phyloP scores from a whole-genome alignment of 92 coral and sea anemone species.

The Porites cylindrica region DNA sequence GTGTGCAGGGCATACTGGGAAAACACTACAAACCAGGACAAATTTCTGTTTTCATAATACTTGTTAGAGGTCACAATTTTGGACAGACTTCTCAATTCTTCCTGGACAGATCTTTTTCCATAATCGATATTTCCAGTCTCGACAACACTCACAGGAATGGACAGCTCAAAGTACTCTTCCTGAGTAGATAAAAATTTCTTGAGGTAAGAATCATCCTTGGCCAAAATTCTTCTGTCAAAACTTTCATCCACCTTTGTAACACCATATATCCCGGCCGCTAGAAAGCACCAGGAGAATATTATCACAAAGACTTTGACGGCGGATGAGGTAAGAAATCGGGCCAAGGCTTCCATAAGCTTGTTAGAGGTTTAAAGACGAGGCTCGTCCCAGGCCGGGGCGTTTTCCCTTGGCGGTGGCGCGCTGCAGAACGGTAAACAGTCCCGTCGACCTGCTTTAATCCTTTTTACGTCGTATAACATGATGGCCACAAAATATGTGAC shows the following conservation, averaged over 20 bases:
- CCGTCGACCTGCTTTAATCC: conserved; percentile 81
- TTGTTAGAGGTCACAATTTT: conserved; percentile 58
- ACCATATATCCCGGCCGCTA: conserved; percentile 80
- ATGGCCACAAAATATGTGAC: conserved; percentile 83
- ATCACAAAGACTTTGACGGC: conserved; percentile 53
- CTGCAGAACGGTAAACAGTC: conserved; percentile 77
- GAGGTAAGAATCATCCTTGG: conserved; percentile 67
- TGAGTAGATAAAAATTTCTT: conserved; percentile 60
- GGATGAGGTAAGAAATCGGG: conserved; percentile 56
- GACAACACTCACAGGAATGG: conserved; percentile 73
- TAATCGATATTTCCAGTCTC: conserved; percentile 52
- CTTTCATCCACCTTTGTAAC: conserved; percentile 70
- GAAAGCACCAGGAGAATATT: conserved; percentile 58
- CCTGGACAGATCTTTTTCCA: conserved; percentile 52
- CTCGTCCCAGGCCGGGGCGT: conserved; percentile 63
- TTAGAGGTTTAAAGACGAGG: conserved; percentile 61
- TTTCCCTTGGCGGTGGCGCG: conserved; percentile 50
- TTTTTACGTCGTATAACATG: conserved; percentile 70
- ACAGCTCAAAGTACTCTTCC: conserved; percentile 55
- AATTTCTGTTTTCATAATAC: conserved; percentile 52
- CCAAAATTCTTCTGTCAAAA: conserved; percentile 77
- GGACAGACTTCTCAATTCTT: conserved; percentile 47
- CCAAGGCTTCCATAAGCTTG: conserved; percentile 66
- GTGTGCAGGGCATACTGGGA: conserved; percentile 8
- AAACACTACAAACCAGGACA: conserved; percentile 74